Percentiles rank a stretch among this genome's conserved stretches.
Conservation (phyloP, 2,888 invertebrate genomes). For the Brenthis hecate region DNA sequence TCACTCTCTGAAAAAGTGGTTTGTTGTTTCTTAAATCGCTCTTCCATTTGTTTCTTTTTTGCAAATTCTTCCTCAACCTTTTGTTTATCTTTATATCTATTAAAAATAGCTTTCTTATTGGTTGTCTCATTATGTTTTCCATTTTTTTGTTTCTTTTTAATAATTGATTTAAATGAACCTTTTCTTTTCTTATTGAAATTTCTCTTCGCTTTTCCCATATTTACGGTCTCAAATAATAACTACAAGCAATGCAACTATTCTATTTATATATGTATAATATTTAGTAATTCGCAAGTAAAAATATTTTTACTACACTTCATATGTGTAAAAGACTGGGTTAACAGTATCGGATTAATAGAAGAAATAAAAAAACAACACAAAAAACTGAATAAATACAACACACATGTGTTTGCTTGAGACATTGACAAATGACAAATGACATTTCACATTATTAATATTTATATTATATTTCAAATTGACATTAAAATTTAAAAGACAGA, state of each 20-base stretch:
- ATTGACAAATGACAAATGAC: too few relatives aligned
- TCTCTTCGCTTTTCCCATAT: constrained; percentile 63
- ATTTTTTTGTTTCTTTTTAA: constrained; percentile 56
- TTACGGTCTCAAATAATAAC: constrained; percentile 15
- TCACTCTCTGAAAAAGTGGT: constrained; percentile 77
- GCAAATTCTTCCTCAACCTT: constrained; percentile 73
- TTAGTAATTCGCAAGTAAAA: too few relatives aligned
- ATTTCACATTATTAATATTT: too few relatives aligned
- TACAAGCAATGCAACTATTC: background rate
- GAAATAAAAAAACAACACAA: too few relatives aligned
- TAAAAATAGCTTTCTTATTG: constrained; percentile 75
- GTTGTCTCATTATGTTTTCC: constrained; percentile 53
- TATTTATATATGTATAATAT: too few relatives aligned
- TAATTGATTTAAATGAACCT: constrained; percentile 48
- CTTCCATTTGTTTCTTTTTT: constrained; percentile 67
- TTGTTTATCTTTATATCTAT: constrained; percentile 76
- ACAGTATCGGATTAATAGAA: too few relatives aligned
- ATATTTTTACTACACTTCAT: too few relatives aligned
- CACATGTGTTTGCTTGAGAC: too few relatives aligned
- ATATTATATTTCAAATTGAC: too few relatives aligned
- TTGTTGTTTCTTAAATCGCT: constrained; percentile 58
- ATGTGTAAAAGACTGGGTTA: too few relatives aligned
- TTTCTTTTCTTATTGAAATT: constrained; percentile 54
- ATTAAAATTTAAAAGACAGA: too few relatives aligned
- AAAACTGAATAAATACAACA: too few relatives aligned